These are phyloP conservation scores for Caenorhabditis auriculariae DNA, from an alignment of 2,888 invertebrate genomes.

Conservation along the genomic window DNA sequence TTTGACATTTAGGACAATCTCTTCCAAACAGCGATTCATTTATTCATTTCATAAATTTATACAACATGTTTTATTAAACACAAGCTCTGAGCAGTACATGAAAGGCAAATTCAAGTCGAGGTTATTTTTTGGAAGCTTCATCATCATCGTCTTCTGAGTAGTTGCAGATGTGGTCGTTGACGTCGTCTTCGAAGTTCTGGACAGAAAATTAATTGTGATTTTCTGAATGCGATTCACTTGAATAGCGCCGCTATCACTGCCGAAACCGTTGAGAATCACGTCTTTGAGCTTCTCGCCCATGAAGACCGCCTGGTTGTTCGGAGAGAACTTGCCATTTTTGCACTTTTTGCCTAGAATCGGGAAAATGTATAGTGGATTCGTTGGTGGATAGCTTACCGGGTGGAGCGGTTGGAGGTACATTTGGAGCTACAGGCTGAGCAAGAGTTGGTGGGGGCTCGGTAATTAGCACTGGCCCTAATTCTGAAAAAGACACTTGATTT, in stretches of 20 bases:
- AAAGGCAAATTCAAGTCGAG: too few relatives aligned
- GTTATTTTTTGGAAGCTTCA: too few relatives aligned
- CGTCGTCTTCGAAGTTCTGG: constrained; percentile 34
- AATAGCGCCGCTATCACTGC: constrained; percentile 20
- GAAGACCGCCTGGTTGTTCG: constrained; percentile 39
- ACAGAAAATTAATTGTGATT: not conserved
- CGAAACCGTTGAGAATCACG: constrained; percentile 33
- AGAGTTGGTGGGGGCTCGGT: too few relatives aligned
- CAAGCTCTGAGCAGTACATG: too few relatives aligned
- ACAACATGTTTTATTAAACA: too few relatives aligned
- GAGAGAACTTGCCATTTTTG: constrained; percentile 24
- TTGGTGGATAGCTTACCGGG: not conserved
- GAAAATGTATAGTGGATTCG: not conserved
- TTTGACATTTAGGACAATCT: too few relatives aligned
- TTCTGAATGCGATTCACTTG: constrained; percentile 6
- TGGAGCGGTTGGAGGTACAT: not conserved
- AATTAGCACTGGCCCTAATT: too few relatives aligned
- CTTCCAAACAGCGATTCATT: too few relatives aligned
- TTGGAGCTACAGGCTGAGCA: not conserved
- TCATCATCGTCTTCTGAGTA: constrained; percentile 26
- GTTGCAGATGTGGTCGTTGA: constrained; percentile 41
- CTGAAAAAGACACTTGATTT: not conserved
- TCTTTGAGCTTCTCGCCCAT: constrained; percentile 47
- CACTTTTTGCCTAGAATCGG: constrained; percentile 19
- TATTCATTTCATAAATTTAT: too few relatives aligned